phyloP scores from a whole-genome alignment of 2,797 vertebrate genomes.

The Sarcoramphus papa region DNA sequence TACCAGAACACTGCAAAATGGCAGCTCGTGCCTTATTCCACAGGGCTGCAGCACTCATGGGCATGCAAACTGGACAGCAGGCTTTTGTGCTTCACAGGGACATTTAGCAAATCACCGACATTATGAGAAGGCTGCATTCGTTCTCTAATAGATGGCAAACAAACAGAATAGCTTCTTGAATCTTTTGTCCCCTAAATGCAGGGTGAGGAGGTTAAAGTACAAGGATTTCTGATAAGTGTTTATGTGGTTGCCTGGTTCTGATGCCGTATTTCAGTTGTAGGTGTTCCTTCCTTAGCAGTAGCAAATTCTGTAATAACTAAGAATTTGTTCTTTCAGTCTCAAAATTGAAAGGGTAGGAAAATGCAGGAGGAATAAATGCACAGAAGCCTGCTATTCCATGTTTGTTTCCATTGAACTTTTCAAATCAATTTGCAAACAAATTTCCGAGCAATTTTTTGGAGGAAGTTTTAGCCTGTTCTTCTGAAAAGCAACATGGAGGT shows the following conservation, averaged over 20 bases:
- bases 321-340: neutral
- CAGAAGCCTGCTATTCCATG: neutral
- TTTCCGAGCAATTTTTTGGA: neutral
- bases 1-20: neutral
- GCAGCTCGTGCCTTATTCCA: neutral
- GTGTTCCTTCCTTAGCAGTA: neutral
- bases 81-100: neutral
- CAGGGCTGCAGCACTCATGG: neutral
- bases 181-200: conserved; percentile 24
- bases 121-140: neutral
- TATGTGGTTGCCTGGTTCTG: conserved; percentile 6
- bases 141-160: neutral
- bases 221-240: conserved; percentile 19
- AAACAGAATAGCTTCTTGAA: conserved; percentile 24
- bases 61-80: neutral
- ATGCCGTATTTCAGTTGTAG: neutral
- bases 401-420: conserved; percentile 2
- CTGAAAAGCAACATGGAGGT: neutral
- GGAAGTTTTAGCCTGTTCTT: neutral
- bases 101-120: neutral
- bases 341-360: conserved; percentile 13
- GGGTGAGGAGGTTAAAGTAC: neutral
- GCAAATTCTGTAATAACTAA: conserved; percentile 19
- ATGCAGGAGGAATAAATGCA: neutral
- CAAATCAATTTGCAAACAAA: conserved; percentile 23